These are phyloP conservation scores for Zootoca vivipara DNA, from an alignment of 2,113 vertebrate genomes.

Conservation along the genomic window DNA sequence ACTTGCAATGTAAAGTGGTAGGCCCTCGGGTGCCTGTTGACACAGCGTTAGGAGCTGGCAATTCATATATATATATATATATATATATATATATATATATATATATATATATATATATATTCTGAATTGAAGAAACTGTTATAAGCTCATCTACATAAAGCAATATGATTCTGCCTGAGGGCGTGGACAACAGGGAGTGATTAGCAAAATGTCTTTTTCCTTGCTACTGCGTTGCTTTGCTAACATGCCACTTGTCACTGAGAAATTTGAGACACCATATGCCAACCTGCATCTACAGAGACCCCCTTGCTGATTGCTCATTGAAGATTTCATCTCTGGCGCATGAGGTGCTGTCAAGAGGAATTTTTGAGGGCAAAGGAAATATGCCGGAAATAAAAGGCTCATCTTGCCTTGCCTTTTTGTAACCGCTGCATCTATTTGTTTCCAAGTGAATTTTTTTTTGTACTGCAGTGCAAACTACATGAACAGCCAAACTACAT, in stretches of 20 bases:
- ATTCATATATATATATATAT: constrained; percentile 69
- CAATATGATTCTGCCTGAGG: constrained; percentile 87
- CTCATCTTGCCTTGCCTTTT: constrained; percentile 1
- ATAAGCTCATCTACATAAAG: constrained; percentile 95
- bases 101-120: constrained; percentile 72
- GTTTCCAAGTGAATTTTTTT: background rate
- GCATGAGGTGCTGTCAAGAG: constrained; percentile 58
- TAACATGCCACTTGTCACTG: constrained; percentile 87
- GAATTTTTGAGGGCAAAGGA: constrained; percentile 50
- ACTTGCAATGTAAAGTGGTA: constrained; percentile 76
- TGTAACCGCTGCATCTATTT: background rate
- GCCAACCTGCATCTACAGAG: constrained; percentile 82
- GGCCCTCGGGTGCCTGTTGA: constrained; percentile 92
- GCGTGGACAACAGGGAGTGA: constrained; percentile 84
- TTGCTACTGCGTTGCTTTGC: constrained; percentile 74
- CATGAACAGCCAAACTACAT: background rate
- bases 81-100: background rate
- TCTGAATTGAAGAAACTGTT: constrained; percentile 90
- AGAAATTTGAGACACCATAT: constrained; percentile 87
- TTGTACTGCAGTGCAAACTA: background rate
- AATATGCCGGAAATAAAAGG: constrained; percentile 53
- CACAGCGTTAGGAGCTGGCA: constrained; percentile 81
- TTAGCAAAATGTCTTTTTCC: constrained; percentile 81
- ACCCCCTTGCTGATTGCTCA: constrained; percentile 69
- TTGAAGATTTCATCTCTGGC: constrained; percentile 61